phyloP scores from a whole-genome alignment of 2,113 vertebrate species.

The Parotia lawesii region DNA sequence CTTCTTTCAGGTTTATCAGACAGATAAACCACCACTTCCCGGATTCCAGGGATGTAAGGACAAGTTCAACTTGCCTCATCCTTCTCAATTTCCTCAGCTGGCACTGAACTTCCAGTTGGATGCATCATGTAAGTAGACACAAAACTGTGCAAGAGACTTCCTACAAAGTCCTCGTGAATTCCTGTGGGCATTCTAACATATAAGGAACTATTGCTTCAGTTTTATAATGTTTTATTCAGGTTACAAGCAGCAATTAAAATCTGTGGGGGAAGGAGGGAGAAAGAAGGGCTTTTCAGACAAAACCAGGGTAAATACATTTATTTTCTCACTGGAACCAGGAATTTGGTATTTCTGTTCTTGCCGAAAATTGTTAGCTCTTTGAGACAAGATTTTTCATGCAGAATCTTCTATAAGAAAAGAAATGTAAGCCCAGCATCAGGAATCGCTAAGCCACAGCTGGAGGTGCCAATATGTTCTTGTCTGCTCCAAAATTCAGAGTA shows the following conservation, averaged over 20 bases:
- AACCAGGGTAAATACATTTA: not conserved
- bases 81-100: not conserved
- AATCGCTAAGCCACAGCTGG: accelerated
- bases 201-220: not conserved
- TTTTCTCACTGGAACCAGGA: not conserved
- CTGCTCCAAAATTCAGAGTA: not conserved
- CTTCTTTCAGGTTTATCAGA: not conserved
- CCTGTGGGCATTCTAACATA: not conserved
- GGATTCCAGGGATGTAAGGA: not conserved
- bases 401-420: not conserved
- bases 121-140: not conserved
- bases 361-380: not conserved
- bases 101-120: not conserved
- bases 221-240: not conserved
- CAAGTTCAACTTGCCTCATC: not conserved
- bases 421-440: not conserved
- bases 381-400: not conserved
- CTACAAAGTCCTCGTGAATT: not conserved
- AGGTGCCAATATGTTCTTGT: not conserved
- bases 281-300: not conserved
- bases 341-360: not conserved
- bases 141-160: not conserved
- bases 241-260: not conserved
- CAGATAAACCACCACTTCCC: not conserved
- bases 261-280: not conserved